Evolutionary conservation across 2,113 vertebrate genomes (phyloP).

Genomic region (Nesospiza acunhae): DNA sequence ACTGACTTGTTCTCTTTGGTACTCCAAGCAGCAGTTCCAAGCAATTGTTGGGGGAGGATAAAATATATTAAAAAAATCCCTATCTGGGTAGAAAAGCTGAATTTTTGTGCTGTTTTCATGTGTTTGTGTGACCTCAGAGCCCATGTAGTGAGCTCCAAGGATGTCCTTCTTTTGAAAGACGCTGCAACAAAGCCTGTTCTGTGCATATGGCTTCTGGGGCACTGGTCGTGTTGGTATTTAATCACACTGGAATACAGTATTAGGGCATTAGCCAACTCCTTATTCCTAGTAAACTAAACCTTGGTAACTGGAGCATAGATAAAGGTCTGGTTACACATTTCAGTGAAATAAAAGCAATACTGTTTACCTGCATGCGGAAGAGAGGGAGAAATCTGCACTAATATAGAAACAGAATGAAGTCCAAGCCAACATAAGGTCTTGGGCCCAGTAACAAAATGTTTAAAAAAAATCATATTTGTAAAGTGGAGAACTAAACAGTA

Average conservation of each 20-base stretch:
- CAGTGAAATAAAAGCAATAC: neutral
- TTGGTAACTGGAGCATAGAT: neutral
- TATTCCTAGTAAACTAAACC: neutral
- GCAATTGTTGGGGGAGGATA: neutral
- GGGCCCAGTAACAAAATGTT: neutral
- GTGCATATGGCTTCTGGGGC: neutral
- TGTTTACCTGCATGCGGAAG: neutral
- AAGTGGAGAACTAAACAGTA: neutral
- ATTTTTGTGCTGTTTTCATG: neutral
- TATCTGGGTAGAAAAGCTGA: neutral
- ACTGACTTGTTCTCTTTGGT: neutral
- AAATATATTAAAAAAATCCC: neutral
- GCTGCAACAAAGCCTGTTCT: neutral
- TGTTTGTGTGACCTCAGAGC: neutral
- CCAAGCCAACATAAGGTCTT: neutral
- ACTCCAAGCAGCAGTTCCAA: neutral
- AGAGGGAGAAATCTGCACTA: neutral
- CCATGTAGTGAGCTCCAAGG: neutral
- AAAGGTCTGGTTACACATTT: slow-evolving; percentile 1
- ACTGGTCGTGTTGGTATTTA: neutral
- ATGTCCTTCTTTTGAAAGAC: neutral
- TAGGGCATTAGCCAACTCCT: neutral
- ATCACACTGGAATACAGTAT: neutral
- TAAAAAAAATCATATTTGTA: rapidly evolving
- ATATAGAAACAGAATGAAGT: neutral